Evolutionary conservation across 2,888 invertebrate genomes (phyloP), one percentile per base, ranked within the genome.

Genomic region (Eilema griseolum): DNA sequence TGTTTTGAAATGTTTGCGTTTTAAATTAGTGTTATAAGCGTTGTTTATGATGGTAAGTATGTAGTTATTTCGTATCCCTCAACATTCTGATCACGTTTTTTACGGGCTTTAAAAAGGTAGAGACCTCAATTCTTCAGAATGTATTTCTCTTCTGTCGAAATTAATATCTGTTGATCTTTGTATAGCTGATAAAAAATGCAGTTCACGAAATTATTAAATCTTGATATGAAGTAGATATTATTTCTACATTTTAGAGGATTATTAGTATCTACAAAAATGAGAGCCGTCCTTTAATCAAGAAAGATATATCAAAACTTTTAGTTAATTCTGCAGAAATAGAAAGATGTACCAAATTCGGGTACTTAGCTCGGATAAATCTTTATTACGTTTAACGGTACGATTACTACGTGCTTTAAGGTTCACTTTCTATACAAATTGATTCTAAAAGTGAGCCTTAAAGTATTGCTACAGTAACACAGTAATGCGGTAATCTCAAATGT

Each of bases 1-100:
- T 74, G 77, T 85, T 85, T 83, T 78, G 80, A 81, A 85, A 71
- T 83, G 69, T 82, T 83, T 83, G 70, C 60, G 69, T 76, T 86
- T 79, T 74, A 77, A 73, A 78, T 82, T 78, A 85, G 80, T 76
- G 73, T 76, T 83, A 82, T 75, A 71, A 77, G 70, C 61, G 78
- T 76, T 76, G 71, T 77, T 73, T 80, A 70, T 77, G 73, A 79
- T 82, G 82, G 82, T 83, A 70, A 80, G 73, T 69, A 80, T 75
- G 76, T 81, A 70, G 77, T 73, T 73, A 77, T 81, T 76, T 73
- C 67, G 73, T 64, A 7, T 33, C 26, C 59, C 24, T 66, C 59
- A 64, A 64, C 72, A 68, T 69, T 59, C 63, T 72, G 62, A 69
- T 74, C 78, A 75, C 23, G 65, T 33, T 56, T 37, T 65, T 56